These are phyloP conservation scores for Phyllotis vaccarum DNA, from an alignment of 2,797 vertebrate species.

Conservation along the genomic window DNA sequence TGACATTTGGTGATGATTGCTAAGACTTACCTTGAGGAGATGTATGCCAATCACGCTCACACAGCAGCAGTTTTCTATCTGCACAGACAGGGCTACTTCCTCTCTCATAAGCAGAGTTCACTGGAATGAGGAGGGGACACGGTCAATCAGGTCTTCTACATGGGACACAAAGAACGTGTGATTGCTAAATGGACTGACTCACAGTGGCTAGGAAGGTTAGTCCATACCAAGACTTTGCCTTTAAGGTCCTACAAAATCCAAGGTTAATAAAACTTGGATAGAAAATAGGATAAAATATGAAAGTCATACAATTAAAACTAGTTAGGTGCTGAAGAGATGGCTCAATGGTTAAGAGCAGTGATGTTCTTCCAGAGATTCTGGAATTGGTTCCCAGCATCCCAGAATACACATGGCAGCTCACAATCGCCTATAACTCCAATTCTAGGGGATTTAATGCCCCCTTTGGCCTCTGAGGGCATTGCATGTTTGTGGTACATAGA, in stretches of 20 bases:
- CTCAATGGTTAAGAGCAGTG: neutral
- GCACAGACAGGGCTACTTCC: neutral
- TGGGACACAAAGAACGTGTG: neutral
- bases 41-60: slow-evolving; percentile 33
- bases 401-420: neutral
- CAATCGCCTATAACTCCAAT: neutral
- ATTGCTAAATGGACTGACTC: neutral
- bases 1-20: neutral
- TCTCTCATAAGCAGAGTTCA: slow-evolving; percentile 62
- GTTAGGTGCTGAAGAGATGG: neutral
- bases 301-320: neutral
- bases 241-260: neutral
- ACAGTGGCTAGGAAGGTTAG: neutral
- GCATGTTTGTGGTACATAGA: neutral
- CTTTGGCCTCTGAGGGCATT: neutral
- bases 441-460: neutral
- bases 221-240: neutral
- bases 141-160: neutral
- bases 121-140: slow-evolving; percentile 58
- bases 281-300: neutral
- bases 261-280: neutral
- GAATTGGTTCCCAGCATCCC: neutral
- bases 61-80: neutral
- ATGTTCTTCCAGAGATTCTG: neutral
- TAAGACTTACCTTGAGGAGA: slow-evolving; percentile 73